Evolutionary conservation across 2,797 vertebrate species (phyloP).

Genomic region (Hydrophis major): DNA sequence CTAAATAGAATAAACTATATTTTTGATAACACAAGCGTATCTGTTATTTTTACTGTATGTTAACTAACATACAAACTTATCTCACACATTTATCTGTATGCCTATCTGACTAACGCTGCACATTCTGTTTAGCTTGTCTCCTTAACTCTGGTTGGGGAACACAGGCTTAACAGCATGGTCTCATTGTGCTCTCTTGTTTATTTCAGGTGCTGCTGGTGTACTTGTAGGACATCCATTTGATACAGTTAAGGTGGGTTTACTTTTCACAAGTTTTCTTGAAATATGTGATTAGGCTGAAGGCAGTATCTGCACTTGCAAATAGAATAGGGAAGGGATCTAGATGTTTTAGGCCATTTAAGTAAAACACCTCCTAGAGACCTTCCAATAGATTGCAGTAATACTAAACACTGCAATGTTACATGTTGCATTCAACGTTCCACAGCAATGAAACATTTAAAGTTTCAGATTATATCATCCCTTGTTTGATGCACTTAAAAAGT

Average conservation of each 20-base stretch:
- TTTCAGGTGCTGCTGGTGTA: slow-evolving; percentile 90
- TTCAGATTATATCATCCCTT: not conserved
- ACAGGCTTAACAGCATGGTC: not conserved
- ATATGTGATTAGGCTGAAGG: not conserved
- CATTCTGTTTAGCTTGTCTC: too few relatives aligned
- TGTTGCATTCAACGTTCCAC: not conserved
- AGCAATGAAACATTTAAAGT: not conserved
- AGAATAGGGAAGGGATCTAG: not conserved
- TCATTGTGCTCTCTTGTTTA: slow-evolving; percentile 29
- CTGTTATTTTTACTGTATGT: too few relatives aligned
- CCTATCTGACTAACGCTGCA: too few relatives aligned
- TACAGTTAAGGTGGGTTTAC: slow-evolving; percentile 91
- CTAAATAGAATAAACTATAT: too few relatives aligned
- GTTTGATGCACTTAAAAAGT: not conserved
- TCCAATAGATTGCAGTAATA: not conserved
- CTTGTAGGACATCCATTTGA: slow-evolving; percentile 96
- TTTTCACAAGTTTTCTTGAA: slow-evolving; percentile 1
- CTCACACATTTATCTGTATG: too few relatives aligned
- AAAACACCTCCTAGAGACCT: slow-evolving; percentile 6
- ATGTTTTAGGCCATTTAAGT: slow-evolving; percentile 4
- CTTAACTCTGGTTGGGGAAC: too few relatives aligned
- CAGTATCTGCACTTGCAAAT: not conserved
- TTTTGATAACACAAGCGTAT: too few relatives aligned
- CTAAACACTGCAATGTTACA: not conserved
- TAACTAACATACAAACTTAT: too few relatives aligned